These are phyloP conservation scores for Trichogramma evanescens DNA, from an alignment of 2,888 invertebrate species.

Conservation along the genomic window DNA sequence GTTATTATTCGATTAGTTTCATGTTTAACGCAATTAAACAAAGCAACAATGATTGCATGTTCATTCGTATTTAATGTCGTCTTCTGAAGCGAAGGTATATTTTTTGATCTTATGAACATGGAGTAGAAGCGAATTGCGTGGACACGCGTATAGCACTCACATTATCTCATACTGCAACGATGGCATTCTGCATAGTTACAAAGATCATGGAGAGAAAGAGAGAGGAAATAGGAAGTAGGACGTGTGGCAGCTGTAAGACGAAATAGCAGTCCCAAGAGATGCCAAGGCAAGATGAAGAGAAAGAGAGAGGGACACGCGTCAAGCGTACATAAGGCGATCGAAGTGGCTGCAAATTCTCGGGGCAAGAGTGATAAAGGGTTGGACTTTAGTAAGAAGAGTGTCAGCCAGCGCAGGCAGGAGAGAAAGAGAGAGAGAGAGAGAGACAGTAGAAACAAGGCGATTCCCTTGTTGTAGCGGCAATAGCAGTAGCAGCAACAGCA, in stretches of 20 bases:
- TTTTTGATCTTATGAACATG: too few species aligned
- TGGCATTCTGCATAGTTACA: too few species aligned
- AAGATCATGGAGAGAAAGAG: conserved; percentile 7
- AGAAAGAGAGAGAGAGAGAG: conserved; percentile 20
- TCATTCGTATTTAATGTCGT: too few species aligned
- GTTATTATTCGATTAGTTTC: too few species aligned
- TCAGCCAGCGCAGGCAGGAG: conserved; percentile 22
- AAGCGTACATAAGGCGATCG: conserved; percentile 21
- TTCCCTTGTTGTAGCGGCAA: conserved; percentile 13
- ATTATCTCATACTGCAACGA: too few species aligned
- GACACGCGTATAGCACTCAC: too few species aligned
- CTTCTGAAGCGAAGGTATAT: too few species aligned
- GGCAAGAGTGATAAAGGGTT: conserved; percentile 19
- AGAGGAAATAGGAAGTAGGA: conserved; percentile 33
- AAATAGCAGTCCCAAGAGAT: conserved; percentile 19
- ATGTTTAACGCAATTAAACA: too few species aligned
- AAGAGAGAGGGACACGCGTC: conserved; percentile 22
- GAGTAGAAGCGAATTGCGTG: too few species aligned
- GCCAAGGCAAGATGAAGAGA: conserved; percentile 21
- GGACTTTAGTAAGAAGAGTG: conserved; percentile 29
- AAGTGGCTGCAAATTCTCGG: conserved; percentile 5
- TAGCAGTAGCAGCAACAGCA: conserved; percentile 6
- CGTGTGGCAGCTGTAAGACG: conserved; percentile 35
- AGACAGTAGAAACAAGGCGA: conserved; percentile 17
- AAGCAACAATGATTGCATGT: too few species aligned